Evolutionary conservation across 1,140 invertebrate genomes (phyloP).

Genomic region (Scaptomyza pallida): DNA sequence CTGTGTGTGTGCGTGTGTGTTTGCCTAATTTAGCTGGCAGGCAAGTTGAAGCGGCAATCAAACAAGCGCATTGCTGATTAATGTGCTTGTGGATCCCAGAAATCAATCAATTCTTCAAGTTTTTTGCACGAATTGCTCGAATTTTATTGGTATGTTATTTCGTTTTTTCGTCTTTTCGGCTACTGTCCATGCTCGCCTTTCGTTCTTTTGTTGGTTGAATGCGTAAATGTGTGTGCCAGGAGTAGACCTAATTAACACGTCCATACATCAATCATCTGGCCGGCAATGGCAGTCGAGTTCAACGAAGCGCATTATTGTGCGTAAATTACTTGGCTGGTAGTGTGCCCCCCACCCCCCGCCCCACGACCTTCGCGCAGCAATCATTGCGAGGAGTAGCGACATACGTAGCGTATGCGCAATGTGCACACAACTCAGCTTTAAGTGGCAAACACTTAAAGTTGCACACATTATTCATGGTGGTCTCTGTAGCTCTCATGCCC

Average conservation of each 20-base stretch:
- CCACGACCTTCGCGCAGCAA: neutral
- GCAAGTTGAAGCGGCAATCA: conserved; percentile 59
- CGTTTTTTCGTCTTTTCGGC: conserved; percentile 15
- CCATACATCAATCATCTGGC: conserved; percentile 80
- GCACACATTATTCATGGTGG: conserved; percentile 36
- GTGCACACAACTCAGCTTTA: conserved; percentile 32
- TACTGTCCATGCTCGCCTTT: neutral
- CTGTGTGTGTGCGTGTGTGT: conserved; percentile 8
- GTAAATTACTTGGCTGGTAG: conserved; percentile 71
- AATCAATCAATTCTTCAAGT: conserved; percentile 80
- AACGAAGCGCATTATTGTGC: conserved; percentile 79
- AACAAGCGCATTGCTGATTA: conserved; percentile 71
- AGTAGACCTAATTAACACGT: conserved; percentile 81
- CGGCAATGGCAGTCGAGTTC: conserved; percentile 55
- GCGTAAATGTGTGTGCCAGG: conserved; percentile 54
- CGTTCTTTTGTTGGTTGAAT: conserved; percentile 14
- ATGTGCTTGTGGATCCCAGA: conserved; percentile 67
- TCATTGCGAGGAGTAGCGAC: conserved; percentile 10
- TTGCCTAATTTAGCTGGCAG: conserved; percentile 35
- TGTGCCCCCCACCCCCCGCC: neutral
- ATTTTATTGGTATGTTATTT: conserved; percentile 62
- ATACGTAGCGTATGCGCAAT: conserved; percentile 42
- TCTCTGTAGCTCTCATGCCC: neutral
- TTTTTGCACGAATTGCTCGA: conserved; percentile 50
- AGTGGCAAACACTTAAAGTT: conserved; percentile 52